These are phyloP conservation scores for Trichosurus vulpecula DNA, from an alignment of 2,797 vertebrate species.

Conservation along the genomic window DNA sequence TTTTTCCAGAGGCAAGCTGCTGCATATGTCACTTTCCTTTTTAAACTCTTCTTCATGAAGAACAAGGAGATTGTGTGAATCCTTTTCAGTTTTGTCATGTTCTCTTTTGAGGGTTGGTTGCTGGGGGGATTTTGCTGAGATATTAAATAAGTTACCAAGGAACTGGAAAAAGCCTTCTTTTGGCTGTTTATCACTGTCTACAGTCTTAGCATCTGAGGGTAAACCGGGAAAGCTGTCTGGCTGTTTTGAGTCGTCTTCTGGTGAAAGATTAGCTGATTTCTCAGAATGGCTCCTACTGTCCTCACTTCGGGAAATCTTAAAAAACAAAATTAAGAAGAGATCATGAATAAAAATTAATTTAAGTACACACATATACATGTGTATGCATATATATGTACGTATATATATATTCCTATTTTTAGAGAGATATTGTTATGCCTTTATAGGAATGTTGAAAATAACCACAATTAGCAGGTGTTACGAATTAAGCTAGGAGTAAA, in stretches of 20 bases:
- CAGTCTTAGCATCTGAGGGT: conserved; percentile 76
- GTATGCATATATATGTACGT: accelerated
- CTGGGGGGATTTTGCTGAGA: conserved; percentile 84
- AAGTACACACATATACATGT: not conserved
- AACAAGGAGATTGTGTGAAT: conserved; percentile 57
- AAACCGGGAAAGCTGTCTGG: conserved; percentile 80
- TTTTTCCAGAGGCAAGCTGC: conserved; percentile 47
- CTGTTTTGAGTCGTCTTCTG: conserved; percentile 82
- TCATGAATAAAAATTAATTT: conserved; percentile 16
- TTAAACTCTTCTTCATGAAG: conserved; percentile 36
- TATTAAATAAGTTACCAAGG: conserved; percentile 87
- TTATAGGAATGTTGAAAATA: not conserved
- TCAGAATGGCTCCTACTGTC: conserved; percentile 81
- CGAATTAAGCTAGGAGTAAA: not conserved
- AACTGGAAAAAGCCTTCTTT: conserved; percentile 88
- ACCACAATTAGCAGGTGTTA: not conserved
- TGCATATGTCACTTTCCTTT: conserved; percentile 56
- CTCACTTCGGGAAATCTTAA: conserved; percentile 79
- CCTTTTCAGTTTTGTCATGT: conserved; percentile 75
- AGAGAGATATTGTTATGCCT: not conserved
- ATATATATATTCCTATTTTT: no score
- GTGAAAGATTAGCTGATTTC: conserved; percentile 76
- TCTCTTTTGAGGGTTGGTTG: conserved; percentile 77
- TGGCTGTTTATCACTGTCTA: conserved; percentile 81
- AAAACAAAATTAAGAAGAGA: conserved; percentile 62